phyloP scores from a whole-genome alignment of 2,113 vertebrate species.

The Promerops cafer region DNA sequence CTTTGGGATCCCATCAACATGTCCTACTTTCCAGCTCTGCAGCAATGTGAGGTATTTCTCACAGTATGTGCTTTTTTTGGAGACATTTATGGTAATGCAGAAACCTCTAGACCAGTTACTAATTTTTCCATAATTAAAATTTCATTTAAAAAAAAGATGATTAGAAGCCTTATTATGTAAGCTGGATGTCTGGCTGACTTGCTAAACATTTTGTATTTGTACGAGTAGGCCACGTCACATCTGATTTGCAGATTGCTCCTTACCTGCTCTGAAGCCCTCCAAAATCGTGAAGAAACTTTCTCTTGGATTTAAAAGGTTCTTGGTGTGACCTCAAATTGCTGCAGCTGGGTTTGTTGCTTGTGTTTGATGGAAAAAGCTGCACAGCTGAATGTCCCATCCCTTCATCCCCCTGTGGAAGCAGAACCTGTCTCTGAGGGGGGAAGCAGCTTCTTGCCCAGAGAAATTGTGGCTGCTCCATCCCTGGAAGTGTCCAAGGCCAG shows the following conservation, averaged over 20 bases:
- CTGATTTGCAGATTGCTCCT: neutral
- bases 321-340: neutral
- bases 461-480: neutral
- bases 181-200: neutral
- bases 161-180: neutral
- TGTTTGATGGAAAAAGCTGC: neutral
- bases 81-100: neutral
- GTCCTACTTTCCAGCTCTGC: neutral
- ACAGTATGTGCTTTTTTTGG: neutral
- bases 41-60: neutral
- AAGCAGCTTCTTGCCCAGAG: neutral
- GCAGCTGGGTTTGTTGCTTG: neutral
- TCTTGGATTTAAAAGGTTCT: neutral
- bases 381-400: neutral
- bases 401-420: neutral
- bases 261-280: neutral
- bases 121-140: slow-evolving; percentile 23
- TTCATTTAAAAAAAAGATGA: neutral
- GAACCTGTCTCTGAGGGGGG: neutral
- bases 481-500: neutral
- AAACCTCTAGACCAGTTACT: neutral
- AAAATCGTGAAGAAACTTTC: neutral
- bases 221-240: rapidly evolving
- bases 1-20: neutral
- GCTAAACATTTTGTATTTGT: neutral